Evolutionary conservation across 2,797 vertebrate species (phyloP).

Genomic region (Dermochelys coriacea): DNA sequence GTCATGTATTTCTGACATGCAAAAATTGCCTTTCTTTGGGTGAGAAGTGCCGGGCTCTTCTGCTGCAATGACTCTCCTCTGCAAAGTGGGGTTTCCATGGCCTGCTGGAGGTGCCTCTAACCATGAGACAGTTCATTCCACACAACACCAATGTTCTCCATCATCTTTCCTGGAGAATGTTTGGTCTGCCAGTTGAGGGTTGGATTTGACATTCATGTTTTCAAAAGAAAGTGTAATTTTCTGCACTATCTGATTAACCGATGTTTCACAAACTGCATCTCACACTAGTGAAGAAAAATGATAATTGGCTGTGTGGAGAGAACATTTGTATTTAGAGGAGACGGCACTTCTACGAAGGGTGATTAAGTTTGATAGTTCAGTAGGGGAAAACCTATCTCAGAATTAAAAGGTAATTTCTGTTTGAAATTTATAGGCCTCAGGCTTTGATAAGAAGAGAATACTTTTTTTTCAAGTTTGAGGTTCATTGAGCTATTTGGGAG

Average conservation of each 20-base stretch:
- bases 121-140: background rate
- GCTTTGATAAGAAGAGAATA: background rate
- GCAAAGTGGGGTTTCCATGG: background rate
- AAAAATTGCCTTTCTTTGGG: too few species aligned
- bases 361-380: background rate
- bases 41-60: background rate
- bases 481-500: background rate
- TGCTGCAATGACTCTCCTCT: background rate
- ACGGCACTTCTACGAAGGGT: background rate
- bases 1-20: background rate
- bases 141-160: background rate
- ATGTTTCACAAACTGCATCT: background rate
- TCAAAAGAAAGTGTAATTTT: background rate
- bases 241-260: background rate
- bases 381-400: too few species aligned
- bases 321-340: background rate
- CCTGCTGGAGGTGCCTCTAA: background rate
- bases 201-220: background rate
- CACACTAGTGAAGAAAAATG: background rate
- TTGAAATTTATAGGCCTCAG: fast-evolving
- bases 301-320: background rate
- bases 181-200: background rate
- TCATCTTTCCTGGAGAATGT: background rate
- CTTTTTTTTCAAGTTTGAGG: background rate
- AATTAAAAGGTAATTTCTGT: background rate